Evolutionary conservation across 1,140 invertebrate genomes (phyloP).

Genomic region (Arion vulgaris): DNA sequence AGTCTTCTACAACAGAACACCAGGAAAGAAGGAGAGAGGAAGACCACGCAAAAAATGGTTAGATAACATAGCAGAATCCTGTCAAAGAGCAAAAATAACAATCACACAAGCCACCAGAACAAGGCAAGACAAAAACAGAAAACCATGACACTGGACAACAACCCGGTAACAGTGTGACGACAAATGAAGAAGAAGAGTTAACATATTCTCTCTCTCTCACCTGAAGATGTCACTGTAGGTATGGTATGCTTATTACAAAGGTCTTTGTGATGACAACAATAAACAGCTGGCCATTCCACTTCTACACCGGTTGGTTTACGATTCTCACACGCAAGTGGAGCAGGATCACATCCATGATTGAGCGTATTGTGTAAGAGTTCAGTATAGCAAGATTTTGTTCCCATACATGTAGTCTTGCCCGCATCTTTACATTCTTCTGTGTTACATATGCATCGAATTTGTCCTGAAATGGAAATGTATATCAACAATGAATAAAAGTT

Average conservation of each 20-base stretch:
- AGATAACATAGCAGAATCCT: no score
- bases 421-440: slow-evolving; percentile 58
- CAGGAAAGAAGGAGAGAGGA: no score
- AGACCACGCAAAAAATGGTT: no score
- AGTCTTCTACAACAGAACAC: no score
- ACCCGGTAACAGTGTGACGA: no score
- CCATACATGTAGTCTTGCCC: slow-evolving; percentile 50
- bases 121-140: no score
- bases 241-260: slow-evolving; percentile 62
- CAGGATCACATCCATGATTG: slow-evolving; percentile 54
- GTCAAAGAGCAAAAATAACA: no score
- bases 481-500: no score
- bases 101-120: no score
- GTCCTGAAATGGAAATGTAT: slow-evolving; percentile 39
- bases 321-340: slow-evolving; percentile 65
- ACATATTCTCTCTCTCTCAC: no score
- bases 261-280: slow-evolving; percentile 59
- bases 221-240: slow-evolving; percentile 38
- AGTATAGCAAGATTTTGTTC: slow-evolving; percentile 58
- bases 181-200: no score
- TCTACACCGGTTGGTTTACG: slow-evolving; percentile 51
- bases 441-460: slow-evolving; percentile 58
- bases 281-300: slow-evolving; percentile 56
- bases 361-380: slow-evolving; percentile 52
- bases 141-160: no score